Evolutionary conservation across 2,888 invertebrate genomes (phyloP).

Genomic region (Labia minor): DNA sequence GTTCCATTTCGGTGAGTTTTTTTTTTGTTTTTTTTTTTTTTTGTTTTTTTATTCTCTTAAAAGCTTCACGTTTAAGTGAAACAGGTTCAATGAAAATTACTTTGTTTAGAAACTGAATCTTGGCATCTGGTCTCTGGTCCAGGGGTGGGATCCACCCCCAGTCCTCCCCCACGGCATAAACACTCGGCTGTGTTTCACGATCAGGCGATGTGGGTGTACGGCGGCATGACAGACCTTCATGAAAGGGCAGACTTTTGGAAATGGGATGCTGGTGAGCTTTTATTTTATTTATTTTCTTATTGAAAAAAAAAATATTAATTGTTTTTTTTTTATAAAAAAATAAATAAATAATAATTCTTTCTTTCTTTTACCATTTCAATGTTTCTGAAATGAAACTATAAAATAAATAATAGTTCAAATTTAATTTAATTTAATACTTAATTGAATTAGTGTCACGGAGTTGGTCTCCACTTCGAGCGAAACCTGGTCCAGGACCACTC

Average conservation of each 20-base stretch:
- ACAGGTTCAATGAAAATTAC: background rate
- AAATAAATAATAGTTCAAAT: no score
- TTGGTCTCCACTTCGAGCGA: conserved; percentile 53
- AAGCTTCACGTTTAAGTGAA: no score
- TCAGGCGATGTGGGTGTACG: conserved; percentile 74
- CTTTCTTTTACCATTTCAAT: background rate
- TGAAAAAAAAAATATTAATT: conserved; percentile 18
- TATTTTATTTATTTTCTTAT: no score
- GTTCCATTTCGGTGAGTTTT: conserved; percentile 63
- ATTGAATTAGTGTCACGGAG: conserved; percentile 42
- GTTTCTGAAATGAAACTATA: no score
- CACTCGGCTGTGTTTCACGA: conserved; percentile 73
- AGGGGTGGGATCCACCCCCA: conserved; percentile 36
- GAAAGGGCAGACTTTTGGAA: conserved; percentile 68
- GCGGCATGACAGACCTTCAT: conserved; percentile 75
- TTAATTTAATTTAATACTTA: no score
- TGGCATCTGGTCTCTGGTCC: conserved; percentile 53
- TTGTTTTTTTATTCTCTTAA: no score
- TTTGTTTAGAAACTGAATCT: conserved; percentile 58
- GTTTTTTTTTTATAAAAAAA: no score
- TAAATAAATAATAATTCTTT: background rate
- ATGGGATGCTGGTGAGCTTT: conserved; percentile 61
- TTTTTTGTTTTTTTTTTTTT: no score
- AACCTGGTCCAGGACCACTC: conserved; percentile 56
- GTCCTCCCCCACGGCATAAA: conserved; percentile 59